Evolutionary conservation across 2,797 vertebrate genomes (phyloP).

Genomic region (Balearica regulorum): DNA sequence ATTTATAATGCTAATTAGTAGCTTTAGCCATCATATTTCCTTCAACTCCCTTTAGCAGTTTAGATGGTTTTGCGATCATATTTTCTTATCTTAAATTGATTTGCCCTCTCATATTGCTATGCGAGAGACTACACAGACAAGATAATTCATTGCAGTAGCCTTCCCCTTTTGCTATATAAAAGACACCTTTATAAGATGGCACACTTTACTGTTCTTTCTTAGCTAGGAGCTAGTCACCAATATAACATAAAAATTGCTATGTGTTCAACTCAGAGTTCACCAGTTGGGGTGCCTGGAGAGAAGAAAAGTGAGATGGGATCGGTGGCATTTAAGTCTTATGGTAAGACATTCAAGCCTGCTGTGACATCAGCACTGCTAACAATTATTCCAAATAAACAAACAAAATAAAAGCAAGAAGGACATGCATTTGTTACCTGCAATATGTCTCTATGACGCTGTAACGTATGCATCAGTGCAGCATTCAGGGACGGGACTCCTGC

Average conservation of each 20-base stretch:
- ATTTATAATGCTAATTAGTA: background rate
- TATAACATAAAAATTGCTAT: background rate
- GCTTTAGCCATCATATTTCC: background rate
- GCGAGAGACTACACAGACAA: background rate
- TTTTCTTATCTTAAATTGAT: background rate
- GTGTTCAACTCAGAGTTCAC: background rate
- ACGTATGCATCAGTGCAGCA: constrained; percentile 93
- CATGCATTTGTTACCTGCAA: constrained; percentile 77
- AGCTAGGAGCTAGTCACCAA: background rate
- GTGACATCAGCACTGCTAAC: rapidly evolving
- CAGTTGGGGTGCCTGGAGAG: no score
- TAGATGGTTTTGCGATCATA: background rate
- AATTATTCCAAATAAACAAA: background rate
- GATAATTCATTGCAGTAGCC: background rate
- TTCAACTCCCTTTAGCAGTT: background rate
- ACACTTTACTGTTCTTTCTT: background rate
- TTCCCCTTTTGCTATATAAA: background rate
- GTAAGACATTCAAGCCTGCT: background rate
- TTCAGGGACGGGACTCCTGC: constrained; percentile 91
- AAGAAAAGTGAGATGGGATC: background rate
- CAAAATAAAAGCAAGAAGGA: background rate
- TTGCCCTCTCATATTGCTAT: background rate
- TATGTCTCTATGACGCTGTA: constrained; percentile 96
- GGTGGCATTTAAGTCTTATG: background rate
- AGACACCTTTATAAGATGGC: background rate